phyloP scores from a whole-genome alignment of 2,797 vertebrate genomes.

The Chromis chromis region DNA sequence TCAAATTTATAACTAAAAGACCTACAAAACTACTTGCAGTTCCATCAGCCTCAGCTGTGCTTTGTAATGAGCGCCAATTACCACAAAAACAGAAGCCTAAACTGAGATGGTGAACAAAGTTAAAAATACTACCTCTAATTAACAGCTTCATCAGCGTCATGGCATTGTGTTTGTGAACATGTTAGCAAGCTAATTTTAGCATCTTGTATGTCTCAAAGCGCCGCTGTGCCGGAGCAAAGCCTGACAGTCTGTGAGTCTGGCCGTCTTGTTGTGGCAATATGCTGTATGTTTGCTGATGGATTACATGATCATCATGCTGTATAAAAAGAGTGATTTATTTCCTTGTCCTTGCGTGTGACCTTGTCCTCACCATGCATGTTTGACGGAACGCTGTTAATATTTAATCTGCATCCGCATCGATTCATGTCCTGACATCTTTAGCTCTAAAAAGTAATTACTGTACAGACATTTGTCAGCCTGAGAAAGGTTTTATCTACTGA shows the following conservation, averaged over 20 bases:
- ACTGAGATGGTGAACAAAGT: no score
- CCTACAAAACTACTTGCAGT: no score
- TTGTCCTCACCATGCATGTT: not conserved
- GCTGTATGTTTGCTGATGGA: not conserved
- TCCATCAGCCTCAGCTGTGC: not conserved
- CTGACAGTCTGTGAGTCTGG: not conserved
- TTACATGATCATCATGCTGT: not conserved
- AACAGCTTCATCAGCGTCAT: not conserved
- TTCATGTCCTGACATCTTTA: not conserved
- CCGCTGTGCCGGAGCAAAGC: no score
- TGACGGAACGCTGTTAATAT: constrained; percentile 10
- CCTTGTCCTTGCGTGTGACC: constrained; percentile 21
- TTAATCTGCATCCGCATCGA: constrained; percentile 22
- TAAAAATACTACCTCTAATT: no score
- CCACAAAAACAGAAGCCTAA: no score
- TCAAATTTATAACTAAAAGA: not conserved
- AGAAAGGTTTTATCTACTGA: not conserved
- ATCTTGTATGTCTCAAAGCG: no score
- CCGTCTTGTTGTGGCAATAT: not conserved
- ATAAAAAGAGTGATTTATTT: constrained; percentile 18
- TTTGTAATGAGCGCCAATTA: not conserved
- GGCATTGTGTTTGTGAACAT: not conserved
- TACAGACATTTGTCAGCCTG: not conserved
- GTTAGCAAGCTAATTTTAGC: no score
- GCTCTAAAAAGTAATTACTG: not conserved